Conservation (phyloP, 2,113 vertebrate species). For the Gopherus evgoodei region DNA sequence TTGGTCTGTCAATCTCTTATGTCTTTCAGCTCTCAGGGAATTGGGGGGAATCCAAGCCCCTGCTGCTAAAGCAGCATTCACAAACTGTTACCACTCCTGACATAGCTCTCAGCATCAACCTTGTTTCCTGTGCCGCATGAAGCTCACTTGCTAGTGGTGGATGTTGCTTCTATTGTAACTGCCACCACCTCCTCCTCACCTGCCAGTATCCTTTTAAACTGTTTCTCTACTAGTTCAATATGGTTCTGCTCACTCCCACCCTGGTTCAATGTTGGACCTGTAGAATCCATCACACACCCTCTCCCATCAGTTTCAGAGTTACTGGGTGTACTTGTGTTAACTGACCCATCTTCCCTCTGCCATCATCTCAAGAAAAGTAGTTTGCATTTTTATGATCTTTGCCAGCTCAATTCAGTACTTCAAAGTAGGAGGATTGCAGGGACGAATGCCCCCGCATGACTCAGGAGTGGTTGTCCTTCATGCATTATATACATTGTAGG, state of each 20-base stretch:
- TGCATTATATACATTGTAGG: not conserved
- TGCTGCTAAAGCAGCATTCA: no score
- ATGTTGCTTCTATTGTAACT: not conserved
- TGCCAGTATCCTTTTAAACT: not conserved
- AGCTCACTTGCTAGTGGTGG: not conserved
- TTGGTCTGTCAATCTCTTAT: not conserved
- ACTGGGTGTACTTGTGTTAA: not conserved
- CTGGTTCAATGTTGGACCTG: not conserved
- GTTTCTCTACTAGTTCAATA: not conserved
- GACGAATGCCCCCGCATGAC: not conserved
- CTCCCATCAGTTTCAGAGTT: not conserved
- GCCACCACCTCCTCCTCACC: not conserved
- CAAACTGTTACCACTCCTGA: no score
- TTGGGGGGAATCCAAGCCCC: not conserved
- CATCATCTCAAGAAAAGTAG: not conserved
- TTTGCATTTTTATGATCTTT: not conserved
- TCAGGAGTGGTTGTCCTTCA: not conserved
- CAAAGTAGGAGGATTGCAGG: not conserved
- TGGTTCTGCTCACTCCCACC: not conserved
- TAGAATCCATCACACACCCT: not conserved
- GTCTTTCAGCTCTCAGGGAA: not conserved
- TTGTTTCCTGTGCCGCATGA: not conserved
- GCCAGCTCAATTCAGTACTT: not conserved
- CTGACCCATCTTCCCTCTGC: no score
- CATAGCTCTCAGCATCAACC: not conserved